Evolutionary conservation across 2,888 invertebrate genomes (phyloP), one percentile per base, ranked within the genome.

Genomic region (Drosophila peninsularis): DNA sequence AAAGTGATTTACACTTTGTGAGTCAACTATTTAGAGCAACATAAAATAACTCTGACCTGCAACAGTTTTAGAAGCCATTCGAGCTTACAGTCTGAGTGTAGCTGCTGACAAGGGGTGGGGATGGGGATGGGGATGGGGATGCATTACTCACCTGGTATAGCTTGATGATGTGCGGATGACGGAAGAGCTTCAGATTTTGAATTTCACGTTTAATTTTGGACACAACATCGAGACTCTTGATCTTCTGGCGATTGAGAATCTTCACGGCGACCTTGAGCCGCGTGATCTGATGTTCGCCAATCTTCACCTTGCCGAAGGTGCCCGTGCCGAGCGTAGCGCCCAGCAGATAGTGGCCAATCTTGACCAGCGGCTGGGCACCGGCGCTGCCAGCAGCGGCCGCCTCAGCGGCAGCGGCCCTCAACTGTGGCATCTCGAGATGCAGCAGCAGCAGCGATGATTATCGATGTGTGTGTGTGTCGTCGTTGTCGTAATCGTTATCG

Each of bases 91-190:
- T 30, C 6, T 30, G 27, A 7, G 7, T 5, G 24, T n/a, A 37
- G 11, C 17, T 7, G 39, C 9, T 17, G 3, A 37, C n/a, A 37
- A 39, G 11, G 30, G 45, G 13, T 10, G 19, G 34, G 19, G 24
- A 9, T 13, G 14, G 11, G 14, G 3, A 9, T n/a, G 9, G 4
- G 5, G 6, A 5, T 5, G 24, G 0, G 4, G 24, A 24, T 42
- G 21, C 7, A 21, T 49, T 19, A 13, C 92, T 90, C 94, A 92
- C 95, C 94, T 96, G 95, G 90, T 96, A 99, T 93, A 99, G 93
- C 93, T 99, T 99, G 76, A 99, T 99, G 83, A 99, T 99, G 92
- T 99, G 99, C 5, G 99, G 99, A 94, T 99, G 99, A 78, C 99
- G 95, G 91, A 99, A 99, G n/a, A 99, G 94, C 91, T 99, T 99